Percentiles rank a stretch among this genome's conserved stretches.
phyloP scores from a whole-genome alignment of 1,140 invertebrate species.

The Musca domestica region DNA sequence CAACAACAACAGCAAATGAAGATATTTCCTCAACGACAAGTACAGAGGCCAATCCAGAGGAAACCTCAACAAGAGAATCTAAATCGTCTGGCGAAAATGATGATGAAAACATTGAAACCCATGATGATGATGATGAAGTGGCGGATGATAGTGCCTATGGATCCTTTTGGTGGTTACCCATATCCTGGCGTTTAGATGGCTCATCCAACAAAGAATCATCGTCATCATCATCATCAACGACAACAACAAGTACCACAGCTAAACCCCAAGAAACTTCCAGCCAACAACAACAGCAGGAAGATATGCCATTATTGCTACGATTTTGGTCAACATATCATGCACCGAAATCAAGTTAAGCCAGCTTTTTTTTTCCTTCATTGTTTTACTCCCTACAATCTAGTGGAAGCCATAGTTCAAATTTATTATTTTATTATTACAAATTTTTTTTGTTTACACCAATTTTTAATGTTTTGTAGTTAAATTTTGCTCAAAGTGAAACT shows the following conservation, averaged over 20 bases:
- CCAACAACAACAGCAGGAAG: slow-evolving; percentile 22
- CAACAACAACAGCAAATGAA: slow-evolving; percentile 25
- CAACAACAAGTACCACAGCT: neutral
- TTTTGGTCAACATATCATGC: slow-evolving; percentile 33
- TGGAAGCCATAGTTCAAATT: no score
- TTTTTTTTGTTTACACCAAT: no score
- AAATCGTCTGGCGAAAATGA: slow-evolving; percentile 1
- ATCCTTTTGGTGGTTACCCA: slow-evolving; percentile 42
- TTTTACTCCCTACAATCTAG: no score
- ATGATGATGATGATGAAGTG: neutral
- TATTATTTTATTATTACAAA: no score
- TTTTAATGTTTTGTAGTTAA: no score
- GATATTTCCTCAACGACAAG: slow-evolving; percentile 19
- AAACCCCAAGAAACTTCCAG: neutral
- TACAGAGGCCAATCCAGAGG: slow-evolving; percentile 4
- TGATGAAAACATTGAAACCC: no score
- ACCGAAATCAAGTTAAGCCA: slow-evolving; percentile 22
- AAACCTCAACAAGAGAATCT: slow-evolving; percentile 21
- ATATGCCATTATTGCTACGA: slow-evolving; percentile 41
- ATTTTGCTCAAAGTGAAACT: no score
- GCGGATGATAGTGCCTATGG: slow-evolving; percentile 10
- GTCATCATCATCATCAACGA: no score
- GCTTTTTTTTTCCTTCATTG: no score
- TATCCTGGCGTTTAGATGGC: slow-evolving; percentile 44
- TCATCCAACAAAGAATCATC: slow-evolving; percentile 21